phyloP scores from a whole-genome alignment of 2,888 invertebrate species.

The Ramazzottius varieornatus region DNA sequence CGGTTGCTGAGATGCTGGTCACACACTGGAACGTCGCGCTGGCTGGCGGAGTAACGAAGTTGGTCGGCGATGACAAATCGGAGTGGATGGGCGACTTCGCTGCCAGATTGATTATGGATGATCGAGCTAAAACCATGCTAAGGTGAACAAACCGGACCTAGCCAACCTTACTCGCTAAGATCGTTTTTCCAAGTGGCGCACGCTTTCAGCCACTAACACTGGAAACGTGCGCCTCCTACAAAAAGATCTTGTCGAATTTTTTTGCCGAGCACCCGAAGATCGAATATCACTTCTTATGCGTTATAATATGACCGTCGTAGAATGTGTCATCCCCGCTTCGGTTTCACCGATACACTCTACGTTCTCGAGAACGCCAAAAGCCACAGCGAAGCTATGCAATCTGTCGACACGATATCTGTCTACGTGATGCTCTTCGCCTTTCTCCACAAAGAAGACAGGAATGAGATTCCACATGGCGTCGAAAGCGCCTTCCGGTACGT shows the following conservation, averaged over 20 bases:
- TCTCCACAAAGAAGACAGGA: neutral
- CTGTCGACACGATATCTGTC: neutral
- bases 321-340: neutral
- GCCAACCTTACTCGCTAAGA: too few relatives aligned
- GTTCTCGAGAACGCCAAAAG: neutral
- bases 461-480: neutral
- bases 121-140: neutral
- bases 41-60: neutral
- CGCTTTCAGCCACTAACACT: too few relatives aligned
- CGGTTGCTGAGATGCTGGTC: neutral
- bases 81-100: neutral
- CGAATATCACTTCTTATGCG: too few relatives aligned
- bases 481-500: constrained; percentile 1
- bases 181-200: too few relatives aligned
- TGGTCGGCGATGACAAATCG: neutral
- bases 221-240: too few relatives aligned
- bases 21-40: neutral
- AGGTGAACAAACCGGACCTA: neutral
- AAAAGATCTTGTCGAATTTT: too few relatives aligned
- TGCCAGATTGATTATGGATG: neutral
- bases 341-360: neutral
- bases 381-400: neutral
- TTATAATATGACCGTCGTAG: neutral
- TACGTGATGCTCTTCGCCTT: neutral
- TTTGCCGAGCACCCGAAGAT: too few relatives aligned